Percentiles rank a stretch among this genome's conserved stretches.
phyloP scores from a whole-genome alignment of 2,797 vertebrate species.

The Microcaecilia unicolor region DNA sequence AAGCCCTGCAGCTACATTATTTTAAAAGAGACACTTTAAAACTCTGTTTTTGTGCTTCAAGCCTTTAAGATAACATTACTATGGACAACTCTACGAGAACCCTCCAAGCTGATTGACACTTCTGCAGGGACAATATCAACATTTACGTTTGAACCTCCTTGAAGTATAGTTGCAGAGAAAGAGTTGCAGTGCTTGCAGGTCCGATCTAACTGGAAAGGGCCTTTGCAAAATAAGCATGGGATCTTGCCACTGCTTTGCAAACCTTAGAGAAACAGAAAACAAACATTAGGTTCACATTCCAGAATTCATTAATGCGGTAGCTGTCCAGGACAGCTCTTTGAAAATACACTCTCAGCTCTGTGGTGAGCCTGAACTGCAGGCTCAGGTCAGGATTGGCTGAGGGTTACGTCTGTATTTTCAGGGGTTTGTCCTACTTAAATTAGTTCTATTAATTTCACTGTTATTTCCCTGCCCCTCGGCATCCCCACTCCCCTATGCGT shows the following conservation, averaged over 20 bases:
- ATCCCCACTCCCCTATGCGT: too few species aligned
- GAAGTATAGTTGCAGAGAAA: slow-evolving; percentile 13
- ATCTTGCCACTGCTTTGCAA: not conserved
- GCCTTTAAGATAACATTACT: not conserved
- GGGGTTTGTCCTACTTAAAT: too few species aligned
- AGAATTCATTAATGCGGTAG: not conserved
- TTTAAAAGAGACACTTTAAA: too few species aligned
- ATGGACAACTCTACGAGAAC: not conserved
- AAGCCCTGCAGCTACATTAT: too few species aligned
- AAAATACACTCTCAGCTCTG: too few species aligned
- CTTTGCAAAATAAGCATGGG: slow-evolving; percentile 12
- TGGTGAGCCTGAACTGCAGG: too few species aligned
- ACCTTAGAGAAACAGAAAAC: slow-evolving; percentile 12
- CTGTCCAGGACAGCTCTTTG: too few species aligned
- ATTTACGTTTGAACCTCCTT: slow-evolving; percentile 7
- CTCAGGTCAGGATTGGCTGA: too few species aligned
- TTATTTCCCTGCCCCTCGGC: too few species aligned
- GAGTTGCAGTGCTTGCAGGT: slow-evolving; percentile 21
- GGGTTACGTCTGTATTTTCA: too few species aligned
- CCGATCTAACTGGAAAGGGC: slow-evolving; percentile 3
- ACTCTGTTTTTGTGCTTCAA: too few species aligned
- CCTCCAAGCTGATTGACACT: not conserved
- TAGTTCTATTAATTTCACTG: too few species aligned
- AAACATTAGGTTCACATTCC: not conserved
- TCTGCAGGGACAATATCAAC: not conserved